Conservation (phyloP, 2,888 invertebrate genomes). For the Oligia fasciuncula region DNA sequence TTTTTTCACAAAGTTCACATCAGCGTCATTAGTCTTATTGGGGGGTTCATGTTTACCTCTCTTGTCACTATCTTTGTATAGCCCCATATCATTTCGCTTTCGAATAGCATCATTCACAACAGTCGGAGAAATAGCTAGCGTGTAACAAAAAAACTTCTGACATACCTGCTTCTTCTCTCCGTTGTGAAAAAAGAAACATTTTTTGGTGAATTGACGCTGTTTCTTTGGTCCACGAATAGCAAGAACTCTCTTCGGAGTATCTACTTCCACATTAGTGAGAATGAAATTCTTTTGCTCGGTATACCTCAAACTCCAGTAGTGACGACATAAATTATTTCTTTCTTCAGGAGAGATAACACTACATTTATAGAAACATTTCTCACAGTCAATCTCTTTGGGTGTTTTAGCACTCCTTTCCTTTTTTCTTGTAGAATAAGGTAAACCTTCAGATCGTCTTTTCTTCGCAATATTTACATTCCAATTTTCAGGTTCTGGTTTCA, state of each 20-base stretch:
- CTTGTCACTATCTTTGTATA: constrained; percentile 8
- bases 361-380: constrained; percentile 2
- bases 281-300: constrained; percentile 9
- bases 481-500: too few relatives aligned
- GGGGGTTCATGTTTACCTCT: constrained; percentile 6
- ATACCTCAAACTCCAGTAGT: constrained; percentile 6
- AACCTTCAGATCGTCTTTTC: constrained; percentile 3
- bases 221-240: constrained; percentile 20
- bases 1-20: constrained; percentile 2
- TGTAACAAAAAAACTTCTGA: constrained; percentile 14
- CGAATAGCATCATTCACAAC: constrained; percentile 13
- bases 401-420: not conserved
- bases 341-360: constrained; percentile 4
- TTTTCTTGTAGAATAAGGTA: constrained; percentile 2
- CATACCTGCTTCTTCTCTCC: constrained; percentile 13
- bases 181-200: constrained; percentile 21
- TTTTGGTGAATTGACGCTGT: constrained; percentile 31
- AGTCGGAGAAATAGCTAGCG: constrained; percentile 9
- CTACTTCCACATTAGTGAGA: constrained; percentile 1
- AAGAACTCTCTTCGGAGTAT: constrained; percentile 20
- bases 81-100: constrained; percentile 4
- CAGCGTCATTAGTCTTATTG: constrained; percentile 7
- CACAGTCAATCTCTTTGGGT: not conserved
- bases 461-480: not conserved
- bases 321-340: constrained; percentile 15